Evolutionary conservation across 2,113 vertebrate species (phyloP).

Genomic region (Lota lota): DNA sequence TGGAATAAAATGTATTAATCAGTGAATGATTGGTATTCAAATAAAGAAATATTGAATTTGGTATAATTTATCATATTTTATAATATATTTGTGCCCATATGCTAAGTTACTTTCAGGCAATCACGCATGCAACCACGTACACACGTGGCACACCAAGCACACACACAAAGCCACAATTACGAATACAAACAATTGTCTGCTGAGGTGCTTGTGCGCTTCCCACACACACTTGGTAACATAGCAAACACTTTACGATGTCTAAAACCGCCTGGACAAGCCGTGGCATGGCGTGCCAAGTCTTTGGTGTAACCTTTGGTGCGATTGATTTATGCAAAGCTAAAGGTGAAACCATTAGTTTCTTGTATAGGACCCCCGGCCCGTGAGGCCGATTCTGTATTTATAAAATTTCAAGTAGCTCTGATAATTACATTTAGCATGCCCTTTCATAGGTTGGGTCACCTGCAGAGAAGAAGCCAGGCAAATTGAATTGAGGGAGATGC

Average conservation of each 20-base stretch:
- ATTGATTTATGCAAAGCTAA: conserved; percentile 76
- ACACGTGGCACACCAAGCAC: neutral
- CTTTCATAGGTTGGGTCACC: conserved; percentile 86
- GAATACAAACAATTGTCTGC: too few species aligned
- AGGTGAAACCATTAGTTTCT: conserved; percentile 74
- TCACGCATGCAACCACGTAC: neutral
- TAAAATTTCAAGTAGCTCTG: conserved; percentile 78
- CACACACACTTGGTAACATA: conserved; percentile 7
- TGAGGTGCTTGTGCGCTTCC: conserved; percentile 33
- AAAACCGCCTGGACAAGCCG: conserved; percentile 59
- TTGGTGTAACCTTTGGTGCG: conserved; percentile 64
- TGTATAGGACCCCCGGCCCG: conserved; percentile 58
- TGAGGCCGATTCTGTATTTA: conserved; percentile 74
- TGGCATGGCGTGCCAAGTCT: too few species aligned
- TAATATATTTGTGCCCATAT: too few species aligned
- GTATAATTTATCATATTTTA: too few species aligned
- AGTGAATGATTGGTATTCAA: neutral
- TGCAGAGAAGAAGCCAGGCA: conserved; percentile 68
- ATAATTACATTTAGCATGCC: conserved; percentile 84
- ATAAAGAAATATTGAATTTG: neutral
- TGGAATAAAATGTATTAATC: neutral
- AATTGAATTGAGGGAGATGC: conserved; percentile 81
- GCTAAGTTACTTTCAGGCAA: too few species aligned
- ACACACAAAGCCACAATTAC: neutral
- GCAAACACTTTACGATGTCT: conserved; percentile 46